Percentiles rank a stretch among this genome's conserved stretches.
Conservation (phyloP, 1,140 invertebrate species). For the Aphelinus certus region DNA sequence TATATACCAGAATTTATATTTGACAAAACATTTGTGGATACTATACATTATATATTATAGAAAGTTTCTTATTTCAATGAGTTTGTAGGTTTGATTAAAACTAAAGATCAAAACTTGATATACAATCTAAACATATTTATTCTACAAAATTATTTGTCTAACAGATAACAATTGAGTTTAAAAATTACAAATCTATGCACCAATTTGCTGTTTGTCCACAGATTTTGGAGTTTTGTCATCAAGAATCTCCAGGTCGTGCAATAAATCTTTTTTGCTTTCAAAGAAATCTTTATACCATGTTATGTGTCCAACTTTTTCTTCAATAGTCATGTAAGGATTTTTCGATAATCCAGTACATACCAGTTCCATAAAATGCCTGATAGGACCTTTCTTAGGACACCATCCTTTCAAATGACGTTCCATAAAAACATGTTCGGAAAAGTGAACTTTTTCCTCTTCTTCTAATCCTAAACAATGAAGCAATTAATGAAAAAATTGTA, state of each 20-base stretch:
- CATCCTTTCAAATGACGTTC: constrained; percentile 85
- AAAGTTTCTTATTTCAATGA: no score
- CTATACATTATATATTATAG: no score
- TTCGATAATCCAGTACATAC: constrained; percentile 93
- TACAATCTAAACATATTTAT: no score
- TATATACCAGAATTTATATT: constrained; percentile 5
- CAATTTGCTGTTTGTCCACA: background rate
- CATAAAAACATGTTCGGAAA: constrained; percentile 93
- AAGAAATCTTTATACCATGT: constrained; percentile 95
- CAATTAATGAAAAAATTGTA: constrained; percentile 4
- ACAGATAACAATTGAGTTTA: background rate
- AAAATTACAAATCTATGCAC: constrained; percentile 9
- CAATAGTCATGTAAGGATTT: constrained; percentile 88
- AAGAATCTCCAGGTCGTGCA: constrained; percentile 71
- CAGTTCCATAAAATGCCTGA: constrained; percentile 97
- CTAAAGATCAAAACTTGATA: no score
- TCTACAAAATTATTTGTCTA: no score
- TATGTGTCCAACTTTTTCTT: constrained; percentile 91
- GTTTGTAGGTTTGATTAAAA: no score
- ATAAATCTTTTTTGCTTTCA: constrained; percentile 77
- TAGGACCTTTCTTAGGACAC: constrained; percentile 89
- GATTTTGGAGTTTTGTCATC: constrained; percentile 2
- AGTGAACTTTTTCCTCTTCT: constrained; percentile 82
- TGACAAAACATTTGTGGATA: background rate
- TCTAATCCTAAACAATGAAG: constrained; percentile 73